Base-by-base conservation (phyloP, 2,113 vertebrate species). In the Oncorhynchus nerka region DNA sequence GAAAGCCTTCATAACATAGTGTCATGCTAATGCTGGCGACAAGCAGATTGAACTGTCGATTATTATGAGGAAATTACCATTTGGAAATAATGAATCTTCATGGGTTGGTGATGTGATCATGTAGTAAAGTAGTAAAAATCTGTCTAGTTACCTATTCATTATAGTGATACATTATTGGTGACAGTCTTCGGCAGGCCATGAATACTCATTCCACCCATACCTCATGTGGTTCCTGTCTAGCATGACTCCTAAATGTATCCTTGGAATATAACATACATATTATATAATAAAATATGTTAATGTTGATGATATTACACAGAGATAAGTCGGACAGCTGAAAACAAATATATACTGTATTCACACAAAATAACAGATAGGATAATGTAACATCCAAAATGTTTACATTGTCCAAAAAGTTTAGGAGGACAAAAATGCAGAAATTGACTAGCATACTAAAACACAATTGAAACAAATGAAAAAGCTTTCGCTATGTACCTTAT, bases 351-450 rank as follows among this genome's bases (percentile, higher is more conserved):
- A 77, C 15, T 70, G 80, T 62, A 75, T 78, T 32, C 48, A 73
- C 59, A 68, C 70, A 65, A 83, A 84, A 80, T 61, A 84, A 86
- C 77, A 86, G 78, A 78, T 74, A 78, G 68, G 72, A 81, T 79
- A 82, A 79, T 84, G 78, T 74, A 77, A 82, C 76, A 80, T 74
- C 81, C 66, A 34, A 34, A 76, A 84, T 68, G 75, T 82, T 75
- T 75, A 77, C 6, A 34, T 34, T 34, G 8, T 34, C 34, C 6
- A 34, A 7, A 39, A 9, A 9, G 69, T n/a, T 75, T 68, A 74
- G 34, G 80, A 75, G 64, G 69, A 82, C 48, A 71, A 48, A 75
- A 72, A 68, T 73, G 64, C 30, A 24, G n/a, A 68, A 61, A n/a
- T 75, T 75, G 61, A 79, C 59, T 69, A 79, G 71, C 45, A 57